Evolutionary conservation across 1,140 invertebrate genomes (phyloP).

Genomic region (Ladona fulva): DNA sequence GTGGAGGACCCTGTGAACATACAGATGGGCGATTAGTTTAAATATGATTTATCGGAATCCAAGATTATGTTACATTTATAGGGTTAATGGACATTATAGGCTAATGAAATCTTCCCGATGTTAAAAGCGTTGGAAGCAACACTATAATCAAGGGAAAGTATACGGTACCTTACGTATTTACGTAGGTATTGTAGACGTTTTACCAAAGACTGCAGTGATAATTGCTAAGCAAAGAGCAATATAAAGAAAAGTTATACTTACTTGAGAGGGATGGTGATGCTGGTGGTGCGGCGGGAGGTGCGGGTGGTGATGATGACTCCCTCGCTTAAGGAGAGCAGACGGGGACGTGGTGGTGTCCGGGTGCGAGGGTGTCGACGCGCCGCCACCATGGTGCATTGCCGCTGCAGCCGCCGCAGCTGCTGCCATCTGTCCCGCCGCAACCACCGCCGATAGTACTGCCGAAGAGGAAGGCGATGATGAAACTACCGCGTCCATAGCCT

Average conservation of each 20-base stretch:
- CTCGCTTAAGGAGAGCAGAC: not conserved
- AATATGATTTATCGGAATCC: too few species aligned
- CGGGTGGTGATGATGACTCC: not conserved
- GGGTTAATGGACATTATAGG: too few species aligned
- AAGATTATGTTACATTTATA: too few species aligned
- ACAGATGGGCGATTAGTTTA: too few species aligned
- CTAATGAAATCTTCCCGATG: too few species aligned
- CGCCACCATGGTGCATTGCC: not conserved
- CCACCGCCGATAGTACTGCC: slow-evolving; percentile 22
- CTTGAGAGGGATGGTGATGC: not conserved
- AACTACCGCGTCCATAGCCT: not conserved
- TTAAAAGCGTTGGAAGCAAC: too few species aligned
- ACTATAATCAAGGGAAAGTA: too few species aligned
- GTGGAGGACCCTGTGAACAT: not conserved
- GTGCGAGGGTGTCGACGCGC: not conserved
- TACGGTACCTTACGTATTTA: too few species aligned
- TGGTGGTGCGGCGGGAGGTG: not conserved
- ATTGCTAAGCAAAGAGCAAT: too few species aligned
- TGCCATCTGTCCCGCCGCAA: not conserved
- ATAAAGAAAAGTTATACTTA: not conserved
- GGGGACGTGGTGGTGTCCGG: not conserved
- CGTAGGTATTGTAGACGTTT: too few species aligned
- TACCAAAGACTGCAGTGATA: too few species aligned
- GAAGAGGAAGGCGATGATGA: not conserved
- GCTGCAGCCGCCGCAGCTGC: slow-evolving; percentile 5